Base-by-base conservation (phyloP, 2,888 invertebrate species). In the Drosophila peninsularis region DNA sequence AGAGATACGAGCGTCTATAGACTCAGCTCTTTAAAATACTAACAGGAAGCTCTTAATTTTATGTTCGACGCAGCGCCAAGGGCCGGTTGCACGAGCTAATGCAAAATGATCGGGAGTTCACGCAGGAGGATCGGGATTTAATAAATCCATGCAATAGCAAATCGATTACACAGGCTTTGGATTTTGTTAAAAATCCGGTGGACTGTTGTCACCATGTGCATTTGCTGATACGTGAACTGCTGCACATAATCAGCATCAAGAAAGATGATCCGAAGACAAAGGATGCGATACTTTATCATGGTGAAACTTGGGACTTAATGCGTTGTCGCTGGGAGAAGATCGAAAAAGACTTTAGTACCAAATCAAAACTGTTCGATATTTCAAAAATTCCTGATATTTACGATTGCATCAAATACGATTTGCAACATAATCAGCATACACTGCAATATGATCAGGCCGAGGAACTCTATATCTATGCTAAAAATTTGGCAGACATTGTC, bases 381-480 rank as follows among this genome's bases (percentile, higher is more conserved):
- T 99, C 98, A 7, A 99, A 99, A 93, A 98, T 99, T 66, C 99
- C 99, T 0, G 99, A 99, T 91, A 99, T 99, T 79, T 99, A 99
- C 90, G 99, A 99, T 93, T 99, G 99, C 91, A 99, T 99, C 86
- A 99, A 99, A 91, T 99, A 98, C 91, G 99, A 99, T 93, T 93
- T 99, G 78, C 99, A 99, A 90, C 99, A 99, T 92, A 99, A 99
- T 92, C 98, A 98, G 90, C 97, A 98, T 89, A 97, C 98, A 1
- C 92, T 99, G 78, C 98, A 98, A 92, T 98, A 97, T 89, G 97
- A 97, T 88, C 95, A 96, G 90, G 97, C 98, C 0, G 98, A 98
- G 62, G 91, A 98, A 91, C 93, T 98, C 49, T 99, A 99, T 90
- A 96, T 97, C 58, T 97, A 98, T 91, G 97, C 99, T 0, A 99